Evolutionary conservation across 2,797 vertebrate species (phyloP), one percentile per base, ranked within the genome.

Genomic region (Oophaga sylvatica): DNA sequence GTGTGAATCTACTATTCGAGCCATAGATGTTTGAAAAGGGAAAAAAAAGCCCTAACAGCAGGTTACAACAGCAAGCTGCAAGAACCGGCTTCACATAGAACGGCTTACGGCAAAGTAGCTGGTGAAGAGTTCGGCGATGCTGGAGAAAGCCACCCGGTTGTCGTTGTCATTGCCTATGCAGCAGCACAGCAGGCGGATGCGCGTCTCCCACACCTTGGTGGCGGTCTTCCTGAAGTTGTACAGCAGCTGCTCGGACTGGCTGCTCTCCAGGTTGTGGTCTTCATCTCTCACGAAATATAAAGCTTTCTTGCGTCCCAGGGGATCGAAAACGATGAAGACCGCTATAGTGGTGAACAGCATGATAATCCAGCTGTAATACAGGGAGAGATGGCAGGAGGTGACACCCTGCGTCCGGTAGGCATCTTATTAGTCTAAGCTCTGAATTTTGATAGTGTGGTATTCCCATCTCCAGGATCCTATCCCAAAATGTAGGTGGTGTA

Each of bases 271-370:
- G 92, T 97, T 93, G 82, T 94, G 93, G 0, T 90, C 67, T 0
- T 93, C 91, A 0, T 92, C 89, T 0, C 88, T 90, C 1, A 92
- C 92, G 0, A 93, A 57, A 1, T 92, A 90, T 6, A 91, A 90
- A 0, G 91, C 91, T 41, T 92, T 94, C 17, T 94, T 95, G 22
- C 94, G 94, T 1, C 98, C 98, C 3, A 99, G 91, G 0, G 98
- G 98, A 90, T 99, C 98, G 29, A 99, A 99, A 90, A 98, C 97
- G 0, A 99, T 92, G 6, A 99, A 0, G 19, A 98, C 94, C 0
- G 96, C 97, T 4, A 97, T 9, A 6, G 85, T 19, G 0, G 97
- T 99, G 45, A 96, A 95, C 45, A 96, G n/a, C 31, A 99, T 95
- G 92, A 99, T 96, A 88, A 97, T 91, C 98, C 98, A 99, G 91